A percentile compares a stretch with the other conserved stretches of the same genome.
Conservation (phyloP, 30 jellyfish, hydroid and myxozoan genomes). For the Euphysa ruthae region DNA sequence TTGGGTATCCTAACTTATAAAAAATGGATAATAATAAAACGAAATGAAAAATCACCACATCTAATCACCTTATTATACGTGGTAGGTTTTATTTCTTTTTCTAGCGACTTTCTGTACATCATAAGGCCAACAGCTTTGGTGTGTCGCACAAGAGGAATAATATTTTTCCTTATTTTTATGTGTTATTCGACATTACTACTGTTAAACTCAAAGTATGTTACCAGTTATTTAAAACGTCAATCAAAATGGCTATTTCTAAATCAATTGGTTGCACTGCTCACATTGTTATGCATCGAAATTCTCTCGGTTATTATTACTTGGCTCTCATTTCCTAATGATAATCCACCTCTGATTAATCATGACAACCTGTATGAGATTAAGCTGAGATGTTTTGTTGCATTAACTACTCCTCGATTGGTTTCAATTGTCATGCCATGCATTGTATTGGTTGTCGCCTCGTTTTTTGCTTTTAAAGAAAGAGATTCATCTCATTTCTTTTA, state of each 20-base stretch:
- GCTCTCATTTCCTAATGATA: constrained; percentile 14
- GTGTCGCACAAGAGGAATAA: constrained; percentile 52
- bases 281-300: constrained; percentile 35
- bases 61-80: constrained; percentile 28
- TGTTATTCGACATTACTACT: constrained; percentile 36
- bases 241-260: constrained; percentile 11
- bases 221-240: constrained; percentile 15
- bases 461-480: constrained; percentile 66
- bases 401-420: constrained; percentile 47
- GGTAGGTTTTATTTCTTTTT: constrained; percentile 41
- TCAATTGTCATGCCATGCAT: constrained; percentile 59
- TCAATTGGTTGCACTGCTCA: constrained; percentile 25
- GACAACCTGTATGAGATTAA: constrained; percentile 4
- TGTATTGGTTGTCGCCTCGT: constrained; percentile 39
- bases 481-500: constrained; percentile 55
- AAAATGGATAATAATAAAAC: constrained; percentile 23
- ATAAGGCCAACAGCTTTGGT: constrained; percentile 43
- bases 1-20: constrained; percentile 6
- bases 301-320: constrained; percentile 34
- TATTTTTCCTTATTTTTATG: constrained; percentile 43
- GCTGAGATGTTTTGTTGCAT: constrained; percentile 45
- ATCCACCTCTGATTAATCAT: background rate
- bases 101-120: constrained; percentile 43
- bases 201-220: constrained; percentile 25
- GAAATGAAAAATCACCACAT: constrained; percentile 52